A percentile compares a stretch with the other conserved stretches of the same genome.
Evolutionary conservation across 2,797 vertebrate genomes (phyloP).

Genomic region (Neostethus bicornis): DNA sequence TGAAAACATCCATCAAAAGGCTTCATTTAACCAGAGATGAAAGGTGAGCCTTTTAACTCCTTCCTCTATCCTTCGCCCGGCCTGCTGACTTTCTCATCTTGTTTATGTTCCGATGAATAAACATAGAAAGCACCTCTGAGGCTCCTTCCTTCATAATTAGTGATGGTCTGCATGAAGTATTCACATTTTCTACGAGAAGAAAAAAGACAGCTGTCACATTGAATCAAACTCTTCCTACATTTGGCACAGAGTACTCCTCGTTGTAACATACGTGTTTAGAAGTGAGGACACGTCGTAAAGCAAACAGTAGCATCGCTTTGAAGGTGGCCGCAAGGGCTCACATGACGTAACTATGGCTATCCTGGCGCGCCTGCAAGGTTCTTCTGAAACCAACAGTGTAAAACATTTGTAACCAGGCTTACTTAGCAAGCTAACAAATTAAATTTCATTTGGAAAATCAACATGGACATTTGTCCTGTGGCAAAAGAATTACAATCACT

Average conservation of each 20-base stretch:
- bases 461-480: background rate
- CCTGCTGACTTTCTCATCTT: slow-evolving; percentile 67
- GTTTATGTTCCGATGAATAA: slow-evolving; percentile 61
- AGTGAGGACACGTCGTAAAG: background rate
- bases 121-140: slow-evolving; percentile 52
- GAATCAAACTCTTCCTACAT: slow-evolving; percentile 37
- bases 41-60: slow-evolving; percentile 79
- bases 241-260: slow-evolving; percentile 2
- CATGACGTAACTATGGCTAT: background rate
- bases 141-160: slow-evolving; percentile 52
- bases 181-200: slow-evolving; percentile 28
- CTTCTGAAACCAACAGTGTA: background rate
- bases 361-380: background rate
- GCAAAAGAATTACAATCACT: background rate
- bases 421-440: background rate
- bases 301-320: background rate
- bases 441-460: background rate
- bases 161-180: slow-evolving; percentile 38
- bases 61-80: slow-evolving; percentile 63
- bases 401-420: background rate
- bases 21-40: slow-evolving; percentile 81
- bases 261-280: background rate
- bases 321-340: background rate
- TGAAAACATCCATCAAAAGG: slow-evolving; percentile 78
- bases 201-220: slow-evolving; percentile 19